These are phyloP conservation scores for Danaus chrysippus DNA, from an alignment of 2,888 invertebrate genomes.

Conservation along the genomic window DNA sequence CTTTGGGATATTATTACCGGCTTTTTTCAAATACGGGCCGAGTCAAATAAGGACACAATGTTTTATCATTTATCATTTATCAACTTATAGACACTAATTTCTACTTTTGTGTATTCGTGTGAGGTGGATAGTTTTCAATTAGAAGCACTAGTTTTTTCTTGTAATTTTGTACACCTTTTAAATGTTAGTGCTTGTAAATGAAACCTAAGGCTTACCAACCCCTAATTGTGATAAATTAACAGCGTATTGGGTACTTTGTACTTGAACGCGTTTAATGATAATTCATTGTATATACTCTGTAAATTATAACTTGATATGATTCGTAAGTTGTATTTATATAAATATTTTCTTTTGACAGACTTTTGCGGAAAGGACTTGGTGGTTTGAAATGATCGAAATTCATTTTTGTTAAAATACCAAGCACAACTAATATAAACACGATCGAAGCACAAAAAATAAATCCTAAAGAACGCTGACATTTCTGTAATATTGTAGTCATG, in stretches of 20 bases:
- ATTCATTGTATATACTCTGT: conserved; percentile 65
- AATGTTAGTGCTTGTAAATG: conserved; percentile 40
- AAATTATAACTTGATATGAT: conserved; percentile 53
- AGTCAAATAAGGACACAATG: conserved; percentile 9
- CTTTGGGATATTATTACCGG: conserved; percentile 11
- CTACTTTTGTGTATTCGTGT: conserved; percentile 18
- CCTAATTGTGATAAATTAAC: conserved; percentile 52
- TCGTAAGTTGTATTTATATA: conserved; percentile 57
- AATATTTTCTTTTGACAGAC: conserved; percentile 44
- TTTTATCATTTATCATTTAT: conserved; percentile 9
- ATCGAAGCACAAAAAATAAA: no score
- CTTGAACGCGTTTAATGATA: conserved; percentile 43
- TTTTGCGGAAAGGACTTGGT: conserved; percentile 47
- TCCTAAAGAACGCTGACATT: no score
- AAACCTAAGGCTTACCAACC: conserved; percentile 42
- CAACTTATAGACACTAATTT: conserved; percentile 9
- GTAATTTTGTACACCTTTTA: conserved; percentile 22
- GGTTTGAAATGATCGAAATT: not conserved
- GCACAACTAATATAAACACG: not conserved
- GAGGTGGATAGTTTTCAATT: conserved; percentile 18
- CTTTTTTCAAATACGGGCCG: conserved; percentile 10
- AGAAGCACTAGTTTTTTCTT: conserved; percentile 16
- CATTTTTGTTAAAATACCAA: not conserved
- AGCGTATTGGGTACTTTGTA: conserved; percentile 43
- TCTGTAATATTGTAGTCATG: no score